Conservation (phyloP, 2,888 invertebrate genomes). For the Nephrotoma guestfalica region DNA sequence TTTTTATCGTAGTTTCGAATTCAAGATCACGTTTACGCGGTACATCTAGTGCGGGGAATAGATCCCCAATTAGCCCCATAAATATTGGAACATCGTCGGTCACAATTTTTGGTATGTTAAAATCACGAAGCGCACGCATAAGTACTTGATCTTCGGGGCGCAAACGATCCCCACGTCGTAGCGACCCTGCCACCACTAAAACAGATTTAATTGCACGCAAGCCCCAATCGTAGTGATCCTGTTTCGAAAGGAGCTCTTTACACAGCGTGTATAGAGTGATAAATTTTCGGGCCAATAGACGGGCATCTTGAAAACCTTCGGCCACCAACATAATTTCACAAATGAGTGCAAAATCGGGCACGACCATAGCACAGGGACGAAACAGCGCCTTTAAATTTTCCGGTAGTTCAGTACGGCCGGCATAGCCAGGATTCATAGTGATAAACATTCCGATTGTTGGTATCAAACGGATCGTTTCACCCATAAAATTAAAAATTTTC, state of each 20-base stretch:
- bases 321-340: constrained; percentile 96
- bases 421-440: constrained; percentile 95
- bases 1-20: constrained; percentile 65
- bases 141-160: constrained; percentile 85
- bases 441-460: constrained; percentile 82
- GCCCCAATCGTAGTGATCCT: constrained; percentile 97
- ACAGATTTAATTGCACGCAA: constrained; percentile 90
- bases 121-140: constrained; percentile 87
- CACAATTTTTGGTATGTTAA: constrained; percentile 88
- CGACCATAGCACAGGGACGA: constrained; percentile 90
- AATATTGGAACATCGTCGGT: constrained; percentile 85
- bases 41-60: constrained; percentile 85
- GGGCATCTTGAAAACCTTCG: constrained; percentile 87
- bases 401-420: constrained; percentile 78
- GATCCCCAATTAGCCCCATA: constrained; percentile 85
- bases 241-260: constrained; percentile 78
- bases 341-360: constrained; percentile 90
- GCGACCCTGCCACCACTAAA: constrained; percentile 80
- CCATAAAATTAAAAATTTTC: constrained; percentile 67
- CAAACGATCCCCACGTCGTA: constrained; percentile 55
- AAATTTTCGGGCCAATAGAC: constrained; percentile 80
- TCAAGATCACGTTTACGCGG: constrained; percentile 74
- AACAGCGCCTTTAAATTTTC: constrained; percentile 63
- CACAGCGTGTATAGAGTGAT: constrained; percentile 86
- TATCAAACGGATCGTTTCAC: constrained; percentile 59